Percentiles rank a stretch among this genome's conserved stretches.
Conservation (phyloP, 2,113 vertebrate genomes). For the Sciurus niger region DNA sequence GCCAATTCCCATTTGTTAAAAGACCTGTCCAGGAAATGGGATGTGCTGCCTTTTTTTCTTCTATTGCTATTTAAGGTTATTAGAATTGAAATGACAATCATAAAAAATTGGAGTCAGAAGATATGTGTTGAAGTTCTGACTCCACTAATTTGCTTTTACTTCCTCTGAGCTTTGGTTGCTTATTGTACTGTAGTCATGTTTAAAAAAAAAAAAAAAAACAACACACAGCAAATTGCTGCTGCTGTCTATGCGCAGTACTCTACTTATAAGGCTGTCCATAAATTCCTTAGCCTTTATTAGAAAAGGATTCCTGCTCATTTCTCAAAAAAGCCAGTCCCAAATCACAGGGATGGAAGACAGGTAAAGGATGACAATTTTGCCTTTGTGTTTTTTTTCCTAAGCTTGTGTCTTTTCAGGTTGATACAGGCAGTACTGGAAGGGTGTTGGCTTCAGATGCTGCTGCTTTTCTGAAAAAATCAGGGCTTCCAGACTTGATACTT, state of each 20-base stretch:
- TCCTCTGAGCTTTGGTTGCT: constrained; percentile 44
- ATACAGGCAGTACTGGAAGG: constrained; percentile 93
- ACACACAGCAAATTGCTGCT: not conserved
- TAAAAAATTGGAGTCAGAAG: constrained; percentile 53
- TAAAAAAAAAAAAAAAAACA: not conserved
- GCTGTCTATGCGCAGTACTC: not conserved
- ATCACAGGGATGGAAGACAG: constrained; percentile 16
- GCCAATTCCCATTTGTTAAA: constrained; percentile 47
- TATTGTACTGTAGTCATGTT: not conserved
- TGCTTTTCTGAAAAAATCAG: constrained; percentile 97
- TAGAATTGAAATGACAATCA: constrained; percentile 50
- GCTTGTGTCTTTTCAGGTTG: constrained; percentile 90
- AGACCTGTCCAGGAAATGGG: constrained; percentile 30
- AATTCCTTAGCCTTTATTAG: constrained; percentile 10
- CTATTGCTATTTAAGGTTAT: constrained; percentile 36
- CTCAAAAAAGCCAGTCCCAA: constrained; percentile 60
- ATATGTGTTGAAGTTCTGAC: constrained; percentile 6
- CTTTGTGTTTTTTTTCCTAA: constrained; percentile 42
- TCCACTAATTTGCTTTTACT: constrained; percentile 24
- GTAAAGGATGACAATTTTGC: constrained; percentile 61
- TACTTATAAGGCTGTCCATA: not conserved
- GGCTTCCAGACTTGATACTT: constrained; percentile 96
- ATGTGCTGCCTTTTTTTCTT: not conserved
- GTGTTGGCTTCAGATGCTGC: constrained; percentile 97
- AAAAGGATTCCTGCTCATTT: constrained; percentile 50